Percentiles rank a stretch among this genome's conserved stretches.
Evolutionary conservation across 2,888 invertebrate genomes (phyloP).

Genomic region (Saturnia japonica): DNA sequence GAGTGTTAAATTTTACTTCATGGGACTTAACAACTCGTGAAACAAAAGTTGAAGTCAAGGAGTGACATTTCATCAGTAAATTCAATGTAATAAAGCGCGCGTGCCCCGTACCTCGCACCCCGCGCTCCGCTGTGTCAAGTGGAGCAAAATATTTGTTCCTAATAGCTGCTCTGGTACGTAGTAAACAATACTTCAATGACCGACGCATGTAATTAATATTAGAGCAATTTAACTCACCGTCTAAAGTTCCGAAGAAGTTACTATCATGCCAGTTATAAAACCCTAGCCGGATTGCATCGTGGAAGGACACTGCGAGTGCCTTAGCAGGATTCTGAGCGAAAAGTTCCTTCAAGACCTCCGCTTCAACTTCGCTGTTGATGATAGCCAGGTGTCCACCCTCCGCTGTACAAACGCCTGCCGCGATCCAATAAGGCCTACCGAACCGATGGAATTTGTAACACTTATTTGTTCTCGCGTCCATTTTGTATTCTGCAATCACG

Average conservation of each 20-base stretch:
- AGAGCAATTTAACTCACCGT: background rate
- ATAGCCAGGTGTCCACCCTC: conserved; percentile 29
- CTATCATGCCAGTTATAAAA: background rate
- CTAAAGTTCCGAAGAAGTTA: background rate
- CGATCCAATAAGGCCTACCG: background rate
- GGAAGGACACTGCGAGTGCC: background rate
- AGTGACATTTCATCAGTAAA: too few relatives aligned
- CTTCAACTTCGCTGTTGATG: conserved; percentile 34
- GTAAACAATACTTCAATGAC: too few relatives aligned
- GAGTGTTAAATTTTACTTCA: too few relatives aligned
- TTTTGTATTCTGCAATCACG: background rate
- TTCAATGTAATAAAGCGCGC: too few relatives aligned
- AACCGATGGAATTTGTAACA: background rate
- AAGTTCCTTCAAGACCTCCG: background rate
- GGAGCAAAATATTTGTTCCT: too few relatives aligned
- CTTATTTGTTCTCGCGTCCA: background rate
- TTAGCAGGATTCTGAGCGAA: background rate
- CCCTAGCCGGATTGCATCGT: background rate
- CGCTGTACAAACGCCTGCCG: conserved; percentile 13
- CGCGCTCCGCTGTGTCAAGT: too few relatives aligned
- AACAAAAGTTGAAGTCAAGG: too few relatives aligned
- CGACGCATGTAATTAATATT: too few relatives aligned
- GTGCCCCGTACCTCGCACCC: too few relatives aligned
- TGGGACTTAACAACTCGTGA: too few relatives aligned
- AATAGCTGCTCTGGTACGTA: too few relatives aligned